Percentiles rank a stretch among this genome's conserved stretches.
Conservation (phyloP, 2,888 invertebrate genomes). For the Torymus texanus region DNA sequence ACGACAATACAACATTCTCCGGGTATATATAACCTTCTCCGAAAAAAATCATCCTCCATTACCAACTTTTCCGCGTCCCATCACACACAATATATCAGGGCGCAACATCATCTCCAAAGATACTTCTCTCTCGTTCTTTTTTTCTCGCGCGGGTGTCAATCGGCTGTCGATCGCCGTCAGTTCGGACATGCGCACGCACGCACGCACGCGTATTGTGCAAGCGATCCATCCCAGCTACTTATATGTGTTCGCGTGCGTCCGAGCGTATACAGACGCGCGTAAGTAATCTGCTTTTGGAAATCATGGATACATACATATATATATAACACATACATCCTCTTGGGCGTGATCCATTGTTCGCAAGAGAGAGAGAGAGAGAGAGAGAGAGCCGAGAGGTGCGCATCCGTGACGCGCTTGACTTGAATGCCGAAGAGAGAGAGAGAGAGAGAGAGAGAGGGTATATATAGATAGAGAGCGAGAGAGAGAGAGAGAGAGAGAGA, state of each 20-base stretch:
- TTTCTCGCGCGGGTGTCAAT: constrained; percentile 58
- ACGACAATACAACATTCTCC: too few species aligned
- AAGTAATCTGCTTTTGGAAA: constrained; percentile 70
- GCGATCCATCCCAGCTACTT: constrained; percentile 64
- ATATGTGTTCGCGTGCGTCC: constrained; percentile 67
- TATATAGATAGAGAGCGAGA: background rate
- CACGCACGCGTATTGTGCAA: background rate
- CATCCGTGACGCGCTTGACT: constrained; percentile 52
- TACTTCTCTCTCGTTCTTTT: too few species aligned
- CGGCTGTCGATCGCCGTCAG: constrained; percentile 60
- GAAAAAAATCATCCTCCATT: too few species aligned
- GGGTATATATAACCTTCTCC: too few species aligned
- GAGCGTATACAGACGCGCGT: constrained; percentile 66
- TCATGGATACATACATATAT: constrained; percentile 58
- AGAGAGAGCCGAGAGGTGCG: constrained; percentile 33
- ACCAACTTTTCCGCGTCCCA: too few species aligned
- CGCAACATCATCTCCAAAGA: too few species aligned
- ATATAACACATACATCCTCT: background rate
- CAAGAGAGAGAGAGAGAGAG: too few species aligned
- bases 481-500: too few species aligned
- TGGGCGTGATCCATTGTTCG: background rate
- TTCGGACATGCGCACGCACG: constrained; percentile 42
- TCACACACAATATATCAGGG: too few species aligned
- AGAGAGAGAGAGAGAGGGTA: too few species aligned
- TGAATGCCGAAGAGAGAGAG: background rate